Conservation (phyloP, 2,113 vertebrate species). For the Eonycteris spelaea region DNA sequence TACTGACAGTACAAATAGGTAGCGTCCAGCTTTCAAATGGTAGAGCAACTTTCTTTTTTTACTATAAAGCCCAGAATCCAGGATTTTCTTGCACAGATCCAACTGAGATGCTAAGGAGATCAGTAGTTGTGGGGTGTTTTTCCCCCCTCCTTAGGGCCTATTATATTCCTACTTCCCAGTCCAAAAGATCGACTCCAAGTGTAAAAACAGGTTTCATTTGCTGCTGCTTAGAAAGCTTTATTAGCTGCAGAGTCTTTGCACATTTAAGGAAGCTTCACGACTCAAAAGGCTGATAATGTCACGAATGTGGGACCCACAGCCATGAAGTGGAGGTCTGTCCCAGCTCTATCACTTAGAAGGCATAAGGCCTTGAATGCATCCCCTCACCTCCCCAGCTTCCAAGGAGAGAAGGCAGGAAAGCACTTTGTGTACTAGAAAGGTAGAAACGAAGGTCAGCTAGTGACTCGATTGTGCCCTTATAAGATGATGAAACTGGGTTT, state of each 20-base stretch:
- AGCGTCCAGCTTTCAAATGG: not conserved
- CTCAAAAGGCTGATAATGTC: not conserved
- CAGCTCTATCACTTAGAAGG: not conserved
- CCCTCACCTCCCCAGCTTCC: not conserved
- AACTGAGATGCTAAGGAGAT: not conserved
- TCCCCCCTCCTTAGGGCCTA: not conserved
- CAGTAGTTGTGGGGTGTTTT: not conserved
- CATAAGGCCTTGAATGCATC: not conserved
- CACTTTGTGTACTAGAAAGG: not conserved
- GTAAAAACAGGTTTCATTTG: not conserved
- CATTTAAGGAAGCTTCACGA: not conserved
- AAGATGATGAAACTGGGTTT: not conserved
- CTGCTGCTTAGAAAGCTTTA: not conserved
- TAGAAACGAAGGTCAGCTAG: not conserved
- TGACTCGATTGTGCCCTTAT: not conserved
- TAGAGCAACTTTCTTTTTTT: not conserved
- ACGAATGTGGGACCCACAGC: not conserved
- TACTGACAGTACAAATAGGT: not conserved
- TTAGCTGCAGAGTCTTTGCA: not conserved
- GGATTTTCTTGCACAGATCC: not conserved
- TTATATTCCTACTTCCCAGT: not conserved
- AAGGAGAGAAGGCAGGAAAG: not conserved
- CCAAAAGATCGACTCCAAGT: not conserved
- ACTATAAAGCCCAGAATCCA: not conserved
- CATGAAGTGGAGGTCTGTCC: not conserved